Evolutionary conservation across 37 sponge, comb jelly and placozoan species (phyloP), one percentile per base, ranked within the genome.

Genomic region (Halichondria panicea): DNA sequence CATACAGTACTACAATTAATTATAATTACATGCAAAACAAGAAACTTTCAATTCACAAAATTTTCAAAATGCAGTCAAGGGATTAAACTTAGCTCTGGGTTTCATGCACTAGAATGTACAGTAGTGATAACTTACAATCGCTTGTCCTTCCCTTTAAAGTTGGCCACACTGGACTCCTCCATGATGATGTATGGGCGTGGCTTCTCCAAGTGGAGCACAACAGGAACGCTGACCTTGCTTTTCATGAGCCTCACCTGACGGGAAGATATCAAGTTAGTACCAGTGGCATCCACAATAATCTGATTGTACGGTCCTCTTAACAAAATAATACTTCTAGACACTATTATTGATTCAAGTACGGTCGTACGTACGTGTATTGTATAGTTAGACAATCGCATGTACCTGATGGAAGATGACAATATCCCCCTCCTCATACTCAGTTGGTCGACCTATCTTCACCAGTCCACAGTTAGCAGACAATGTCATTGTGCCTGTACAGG

Each of bases 101-200:
- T 57, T 50, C 22, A 72, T 54, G 54, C 52, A 48, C 60, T 22
- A 36, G 65, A 18, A 30, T 25, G 24, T 66, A 66, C 67, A 66
- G 38, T 40, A 41, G 38, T n/a, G n/a, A n/a, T n/a, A n/a, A n/a
- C n/a, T n/a, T n/a, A n/a, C n/a, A n/a, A n/a, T n/a, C n/a, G n/a
- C n/a, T n/a, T n/a, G n/a, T n/a, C n/a, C n/a, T n/a, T n/a, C n/a
- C n/a, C n/a, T n/a, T 37, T 37, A 34, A 81, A 81, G 65, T 6
- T 12, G 34, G 42, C 63, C 55, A 76, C 70, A 39, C 84, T 58
- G 7, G 45, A 21, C 0, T 1, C 5, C 18, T 84, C 71, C 61
- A 84, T 43, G 31, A 84, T 36, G n/a, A 74, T 70, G 54, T 60
- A 84, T 7, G 84, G 84, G 36, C n/a, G 55, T 31, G 76, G 76